These are phyloP conservation scores for Drosophila atroscutellata DNA, from an alignment of 2,888 invertebrate species.

Conservation along the genomic window DNA sequence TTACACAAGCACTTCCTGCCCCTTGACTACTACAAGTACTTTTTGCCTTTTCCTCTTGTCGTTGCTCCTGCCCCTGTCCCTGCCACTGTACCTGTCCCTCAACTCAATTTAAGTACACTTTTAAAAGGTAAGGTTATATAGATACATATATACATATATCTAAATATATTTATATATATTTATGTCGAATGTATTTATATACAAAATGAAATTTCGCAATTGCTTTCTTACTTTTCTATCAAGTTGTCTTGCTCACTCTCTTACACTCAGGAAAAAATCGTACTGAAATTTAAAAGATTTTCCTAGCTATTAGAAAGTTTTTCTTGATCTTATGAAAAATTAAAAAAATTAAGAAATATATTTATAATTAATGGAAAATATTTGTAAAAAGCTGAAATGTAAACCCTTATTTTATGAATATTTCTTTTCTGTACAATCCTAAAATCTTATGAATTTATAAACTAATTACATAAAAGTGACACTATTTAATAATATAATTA, in stretches of 20 bases:
- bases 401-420: neutral
- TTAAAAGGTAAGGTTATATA: conserved; percentile 9
- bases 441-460: neutral
- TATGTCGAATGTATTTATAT: conserved; percentile 25
- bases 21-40: conserved; percentile 20
- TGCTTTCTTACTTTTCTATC: neutral
- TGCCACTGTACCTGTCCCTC: conserved; percentile 5
- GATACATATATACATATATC: neutral
- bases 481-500: neutral
- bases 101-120: conserved; percentile 21
- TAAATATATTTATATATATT: neutral
- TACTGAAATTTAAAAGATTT: neutral
- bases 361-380: neutral
- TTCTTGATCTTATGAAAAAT: neutral
- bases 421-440: neutral
- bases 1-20: conserved; percentile 48
- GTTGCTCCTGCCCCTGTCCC: neutral
- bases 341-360: neutral
- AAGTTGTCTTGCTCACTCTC: neutral
- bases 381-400: neutral
- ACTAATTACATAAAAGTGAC: fast-evolving
- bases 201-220: conserved; percentile 36
- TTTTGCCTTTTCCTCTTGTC: conserved; percentile 7
- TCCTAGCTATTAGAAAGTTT: neutral
- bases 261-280: neutral